These are phyloP conservation scores for Oryzias javanicus DNA, from an alignment of 2,113 vertebrate species.

Conservation along the genomic window DNA sequence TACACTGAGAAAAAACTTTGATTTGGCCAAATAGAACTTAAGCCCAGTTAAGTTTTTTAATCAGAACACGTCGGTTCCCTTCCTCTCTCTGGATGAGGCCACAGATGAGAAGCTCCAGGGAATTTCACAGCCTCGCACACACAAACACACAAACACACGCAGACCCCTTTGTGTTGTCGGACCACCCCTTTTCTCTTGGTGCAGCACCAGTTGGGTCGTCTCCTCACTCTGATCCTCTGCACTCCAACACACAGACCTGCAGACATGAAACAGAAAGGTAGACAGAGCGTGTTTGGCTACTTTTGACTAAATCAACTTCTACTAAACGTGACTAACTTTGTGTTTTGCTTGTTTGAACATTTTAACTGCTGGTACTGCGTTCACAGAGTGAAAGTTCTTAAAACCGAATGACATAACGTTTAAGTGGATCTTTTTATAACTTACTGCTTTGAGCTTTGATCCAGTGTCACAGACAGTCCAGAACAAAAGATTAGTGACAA, in stretches of 20 bases:
- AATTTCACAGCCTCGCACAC: slow-evolving; percentile 9
- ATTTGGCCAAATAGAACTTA: too few species aligned
- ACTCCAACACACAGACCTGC: slow-evolving; percentile 24
- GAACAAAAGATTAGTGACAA: slow-evolving; percentile 8
- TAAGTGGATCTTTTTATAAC: not conserved
- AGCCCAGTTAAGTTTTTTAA: too few species aligned
- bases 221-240: slow-evolving; percentile 37
- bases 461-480: not conserved
- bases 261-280: slow-evolving; percentile 69
- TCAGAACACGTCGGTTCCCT: not conserved
- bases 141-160: slow-evolving; percentile 36
- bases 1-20: too few species aligned
- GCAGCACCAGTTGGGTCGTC: slow-evolving; percentile 32
- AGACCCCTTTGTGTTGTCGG: slow-evolving; percentile 25
- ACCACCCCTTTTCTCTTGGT: slow-evolving; percentile 45
- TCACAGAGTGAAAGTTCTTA: not conserved
- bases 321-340: not conserved
- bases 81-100: not conserved
- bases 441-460: not conserved
- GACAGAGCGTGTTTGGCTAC: not conserved
- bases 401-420: not conserved
- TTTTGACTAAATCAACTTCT: not conserved
- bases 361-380: not conserved
- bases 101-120: not conserved
- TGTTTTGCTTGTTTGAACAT: not conserved